Percentiles rank a stretch among this genome's conserved stretches.
These are phyloP conservation scores for Zeus faber DNA, from an alignment of 2,113 vertebrate species.

Conservation along the genomic window DNA sequence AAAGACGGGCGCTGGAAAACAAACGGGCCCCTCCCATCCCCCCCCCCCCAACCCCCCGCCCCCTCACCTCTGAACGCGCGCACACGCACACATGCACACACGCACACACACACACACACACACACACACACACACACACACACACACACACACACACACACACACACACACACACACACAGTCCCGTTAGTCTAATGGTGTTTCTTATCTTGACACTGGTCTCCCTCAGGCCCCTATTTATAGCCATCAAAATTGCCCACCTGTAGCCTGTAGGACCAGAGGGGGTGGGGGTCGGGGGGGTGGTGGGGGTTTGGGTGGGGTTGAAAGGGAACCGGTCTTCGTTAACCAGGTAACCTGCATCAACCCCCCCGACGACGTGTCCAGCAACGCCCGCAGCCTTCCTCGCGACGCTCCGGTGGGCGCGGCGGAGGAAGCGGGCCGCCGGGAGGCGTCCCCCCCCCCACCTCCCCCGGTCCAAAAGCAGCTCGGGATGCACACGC, in stretches of 20 bases:
- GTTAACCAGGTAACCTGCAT: background rate
- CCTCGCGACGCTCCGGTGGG: no score
- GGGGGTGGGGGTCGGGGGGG: background rate
- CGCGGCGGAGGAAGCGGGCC: no score
- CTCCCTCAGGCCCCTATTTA: conserved; percentile 63
- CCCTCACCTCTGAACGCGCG: background rate
- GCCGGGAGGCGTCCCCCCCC: no score
- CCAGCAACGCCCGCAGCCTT: no score
- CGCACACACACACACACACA: no score
- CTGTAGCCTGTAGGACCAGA: conserved; percentile 75
- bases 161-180: background rate
- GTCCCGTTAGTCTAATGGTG: conserved; percentile 53
- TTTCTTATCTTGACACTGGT: conserved; percentile 57
- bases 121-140: no score
- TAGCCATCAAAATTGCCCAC: conserved; percentile 71
- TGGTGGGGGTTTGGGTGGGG: conserved; percentile 1
- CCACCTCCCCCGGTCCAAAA: no score
- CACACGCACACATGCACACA: no score
- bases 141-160: background rate
- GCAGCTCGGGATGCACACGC: no score
- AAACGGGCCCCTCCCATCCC: conserved; percentile 23
- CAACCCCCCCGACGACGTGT: conserved; percentile 34
- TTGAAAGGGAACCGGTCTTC: no score
- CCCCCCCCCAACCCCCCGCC: conserved; percentile 11
- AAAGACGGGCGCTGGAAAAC: conserved; percentile 30